Evolutionary conservation across 2,888 invertebrate species (phyloP).

Genomic region (Tipula helvola): DNA sequence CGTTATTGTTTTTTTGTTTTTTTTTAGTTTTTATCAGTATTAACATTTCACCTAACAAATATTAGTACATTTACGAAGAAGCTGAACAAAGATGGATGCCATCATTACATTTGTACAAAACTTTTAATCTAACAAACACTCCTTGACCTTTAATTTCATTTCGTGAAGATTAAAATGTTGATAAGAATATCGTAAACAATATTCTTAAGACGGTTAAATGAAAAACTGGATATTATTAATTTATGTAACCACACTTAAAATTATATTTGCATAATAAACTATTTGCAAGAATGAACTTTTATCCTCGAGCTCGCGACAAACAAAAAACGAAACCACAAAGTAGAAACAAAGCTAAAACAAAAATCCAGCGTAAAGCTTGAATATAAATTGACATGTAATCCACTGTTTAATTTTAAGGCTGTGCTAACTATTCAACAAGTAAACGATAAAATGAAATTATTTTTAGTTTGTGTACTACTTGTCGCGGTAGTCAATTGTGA

Average conservation of each 20-base stretch:
- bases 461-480: not conserved
- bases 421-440: not conserved
- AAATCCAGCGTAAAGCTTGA: no score
- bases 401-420: not conserved
- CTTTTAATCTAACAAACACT: not conserved
- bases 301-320: no score
- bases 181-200: no score
- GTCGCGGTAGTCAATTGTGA: not conserved
- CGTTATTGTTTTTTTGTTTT: not conserved
- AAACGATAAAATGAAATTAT: not conserved
- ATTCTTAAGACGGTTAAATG: no score
- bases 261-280: no score
- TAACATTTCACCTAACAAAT: not conserved
- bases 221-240: no score
- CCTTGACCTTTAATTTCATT: not conserved
- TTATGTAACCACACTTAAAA: no score
- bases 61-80: not conserved
- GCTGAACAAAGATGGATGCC: not conserved
- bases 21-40: not conserved
- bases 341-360: no score
- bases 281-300: no score
- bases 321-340: no score
- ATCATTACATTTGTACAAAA: not conserved
- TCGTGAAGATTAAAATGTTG: not conserved
- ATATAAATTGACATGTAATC: not conserved